Percentiles rank a stretch among this genome's conserved stretches.
Evolutionary conservation across 1,140 invertebrate genomes (phyloP).

Genomic region (Drusus annulatus): DNA sequence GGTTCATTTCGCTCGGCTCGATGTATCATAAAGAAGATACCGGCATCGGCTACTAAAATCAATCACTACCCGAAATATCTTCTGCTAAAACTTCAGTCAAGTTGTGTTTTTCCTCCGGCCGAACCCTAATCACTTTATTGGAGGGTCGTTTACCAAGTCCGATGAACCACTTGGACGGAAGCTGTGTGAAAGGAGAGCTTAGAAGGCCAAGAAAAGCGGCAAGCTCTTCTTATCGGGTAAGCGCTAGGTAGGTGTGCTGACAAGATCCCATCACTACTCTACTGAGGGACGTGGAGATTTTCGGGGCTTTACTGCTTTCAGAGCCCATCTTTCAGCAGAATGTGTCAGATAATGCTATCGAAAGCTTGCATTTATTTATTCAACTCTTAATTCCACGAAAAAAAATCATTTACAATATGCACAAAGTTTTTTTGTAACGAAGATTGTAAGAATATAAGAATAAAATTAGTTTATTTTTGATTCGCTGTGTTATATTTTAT

Average conservation of each 20-base stretch:
- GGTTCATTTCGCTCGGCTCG: too few species aligned
- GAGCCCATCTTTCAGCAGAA: too few species aligned
- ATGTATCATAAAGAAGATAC: neutral
- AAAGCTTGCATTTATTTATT: too few species aligned
- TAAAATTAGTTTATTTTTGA: too few species aligned
- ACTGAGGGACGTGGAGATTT: too few species aligned
- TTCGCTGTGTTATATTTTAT: too few species aligned
- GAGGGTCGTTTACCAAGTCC: constrained; percentile 25
- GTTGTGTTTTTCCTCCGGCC: neutral
- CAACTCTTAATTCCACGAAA: too few species aligned
- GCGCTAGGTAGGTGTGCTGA: neutral
- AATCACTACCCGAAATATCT: constrained; percentile 4
- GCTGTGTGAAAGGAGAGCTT: constrained; percentile 13
- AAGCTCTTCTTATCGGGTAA: neutral
- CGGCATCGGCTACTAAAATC: neutral
- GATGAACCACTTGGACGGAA: constrained; percentile 16
- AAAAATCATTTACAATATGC: too few species aligned
- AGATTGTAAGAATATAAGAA: too few species aligned
- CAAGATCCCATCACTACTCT: neutral
- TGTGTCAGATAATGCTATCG: too few species aligned
- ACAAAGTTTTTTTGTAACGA: too few species aligned
- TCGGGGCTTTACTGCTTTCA: too few species aligned
- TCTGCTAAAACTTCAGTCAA: constrained; percentile 9
- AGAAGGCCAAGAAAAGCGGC: neutral
- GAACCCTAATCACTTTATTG: constrained; percentile 28